Percentiles rank a stretch among this genome's conserved stretches.
Conservation (phyloP, 2,113 vertebrate species). For the Centrocercus urophasianus region DNA sequence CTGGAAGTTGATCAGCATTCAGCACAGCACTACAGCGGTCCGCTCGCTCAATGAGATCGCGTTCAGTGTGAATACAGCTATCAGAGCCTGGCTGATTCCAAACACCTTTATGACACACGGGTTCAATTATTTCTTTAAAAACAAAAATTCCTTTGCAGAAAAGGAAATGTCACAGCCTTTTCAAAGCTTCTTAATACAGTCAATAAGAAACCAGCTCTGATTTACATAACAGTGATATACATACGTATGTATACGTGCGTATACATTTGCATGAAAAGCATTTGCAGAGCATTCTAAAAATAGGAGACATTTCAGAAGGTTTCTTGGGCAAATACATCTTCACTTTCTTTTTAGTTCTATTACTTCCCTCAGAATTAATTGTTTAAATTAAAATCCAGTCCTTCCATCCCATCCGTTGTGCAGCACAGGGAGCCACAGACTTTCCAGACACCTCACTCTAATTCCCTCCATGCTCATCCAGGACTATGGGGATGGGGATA, state of each 20-base stretch:
- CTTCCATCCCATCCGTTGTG: slow-evolving; percentile 39
- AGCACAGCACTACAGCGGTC: not conserved
- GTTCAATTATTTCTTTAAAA: slow-evolving; percentile 67
- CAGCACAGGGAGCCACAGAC: slow-evolving; percentile 52
- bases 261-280: slow-evolving; percentile 75
- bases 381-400: slow-evolving; percentile 70
- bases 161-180: slow-evolving; percentile 78
- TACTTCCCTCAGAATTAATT: slow-evolving; percentile 73
- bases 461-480: not conserved
- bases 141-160: slow-evolving; percentile 54
- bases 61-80: not conserved
- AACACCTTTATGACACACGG: not conserved
- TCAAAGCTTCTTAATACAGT: slow-evolving; percentile 75
- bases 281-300: slow-evolving; percentile 79
- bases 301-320: slow-evolving; percentile 78
- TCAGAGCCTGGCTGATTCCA: not conserved
- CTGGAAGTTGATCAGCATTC: not conserved
- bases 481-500: not conserved
- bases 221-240: slow-evolving; percentile 76
- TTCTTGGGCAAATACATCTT: slow-evolving; percentile 73
- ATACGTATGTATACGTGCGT: slow-evolving; percentile 47
- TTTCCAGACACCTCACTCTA: slow-evolving; percentile 38
- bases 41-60: not conserved
- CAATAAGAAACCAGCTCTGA: slow-evolving; percentile 77
- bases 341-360: slow-evolving; percentile 59